These are phyloP conservation scores for Diarsia mendica DNA, from an alignment of 2,888 invertebrate genomes.

Conservation along the genomic window DNA sequence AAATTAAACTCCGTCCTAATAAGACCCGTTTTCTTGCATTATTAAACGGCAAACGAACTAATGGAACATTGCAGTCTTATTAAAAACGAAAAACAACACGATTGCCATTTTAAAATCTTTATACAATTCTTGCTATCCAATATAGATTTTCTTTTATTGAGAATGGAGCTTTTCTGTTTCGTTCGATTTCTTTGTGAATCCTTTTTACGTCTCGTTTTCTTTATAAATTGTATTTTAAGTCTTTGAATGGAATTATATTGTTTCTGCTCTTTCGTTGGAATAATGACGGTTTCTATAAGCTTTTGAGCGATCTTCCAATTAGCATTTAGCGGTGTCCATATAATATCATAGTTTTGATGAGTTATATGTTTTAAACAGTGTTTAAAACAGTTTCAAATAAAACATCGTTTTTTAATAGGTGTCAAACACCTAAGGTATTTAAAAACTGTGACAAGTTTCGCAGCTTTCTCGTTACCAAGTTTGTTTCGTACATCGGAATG, in stretches of 20 bases:
- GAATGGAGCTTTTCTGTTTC: constrained; percentile 35
- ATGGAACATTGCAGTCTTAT: constrained; percentile 28
- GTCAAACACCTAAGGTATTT: too few species aligned
- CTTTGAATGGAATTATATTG: constrained; percentile 22
- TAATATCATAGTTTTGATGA: background rate
- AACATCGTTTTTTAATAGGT: too few species aligned
- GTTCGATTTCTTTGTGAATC: constrained; percentile 25
- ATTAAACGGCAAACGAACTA: constrained; percentile 21
- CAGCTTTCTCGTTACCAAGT: too few species aligned
- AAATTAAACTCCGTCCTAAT: constrained; percentile 22
- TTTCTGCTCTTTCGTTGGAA: constrained; percentile 6
- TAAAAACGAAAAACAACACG: constrained; percentile 32
- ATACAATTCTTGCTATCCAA: constrained; percentile 38
- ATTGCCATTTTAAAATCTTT: constrained; percentile 31
- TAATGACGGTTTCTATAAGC: background rate
- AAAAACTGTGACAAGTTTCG: too few species aligned
- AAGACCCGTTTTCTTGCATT: constrained; percentile 19
- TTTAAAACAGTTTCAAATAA: too few species aligned
- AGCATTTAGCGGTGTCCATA: background rate
- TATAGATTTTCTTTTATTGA: constrained; percentile 41
- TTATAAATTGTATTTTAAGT: constrained; percentile 36
- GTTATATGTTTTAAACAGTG: too few species aligned
- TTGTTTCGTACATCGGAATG: too few species aligned
- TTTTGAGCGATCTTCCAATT: background rate
- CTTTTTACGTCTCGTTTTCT: constrained; percentile 17